A percentile compares a stretch with the other conserved stretches of the same genome.
Evolutionary conservation across 1,140 invertebrate genomes (phyloP).

Genomic region (Lasaia peninsularis): DNA sequence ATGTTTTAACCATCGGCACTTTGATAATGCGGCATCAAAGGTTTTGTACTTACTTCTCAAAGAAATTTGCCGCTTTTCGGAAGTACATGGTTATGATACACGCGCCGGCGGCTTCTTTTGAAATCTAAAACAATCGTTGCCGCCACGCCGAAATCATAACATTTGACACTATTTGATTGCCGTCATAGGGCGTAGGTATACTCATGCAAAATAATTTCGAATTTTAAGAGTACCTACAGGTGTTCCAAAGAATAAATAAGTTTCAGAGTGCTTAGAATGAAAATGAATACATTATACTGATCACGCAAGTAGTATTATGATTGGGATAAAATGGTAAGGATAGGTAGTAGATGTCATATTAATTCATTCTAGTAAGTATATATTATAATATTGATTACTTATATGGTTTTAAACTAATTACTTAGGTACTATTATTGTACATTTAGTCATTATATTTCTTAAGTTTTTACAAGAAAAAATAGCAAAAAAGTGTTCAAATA

Average conservation of each 20-base stretch:
- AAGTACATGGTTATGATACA: conserved; percentile 26
- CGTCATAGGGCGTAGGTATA: conserved; percentile 23
- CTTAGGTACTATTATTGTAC: conserved; percentile 24
- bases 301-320: conserved; percentile 24
- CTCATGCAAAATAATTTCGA: conserved; percentile 27
- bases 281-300: conserved; percentile 28
- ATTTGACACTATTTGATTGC: conserved; percentile 28
- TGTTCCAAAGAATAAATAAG: conserved; percentile 28
- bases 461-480: conserved; percentile 23
- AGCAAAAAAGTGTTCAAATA: conserved; percentile 23
- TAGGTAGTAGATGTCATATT: conserved; percentile 23
- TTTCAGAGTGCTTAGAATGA: conserved; percentile 26
- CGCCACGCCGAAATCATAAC: conserved; percentile 28
- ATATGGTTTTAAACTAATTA: conserved; percentile 25
- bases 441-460: conserved; percentile 23
- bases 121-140: conserved; percentile 27
- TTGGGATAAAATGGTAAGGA: conserved; percentile 24
- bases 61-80: conserved; percentile 25
- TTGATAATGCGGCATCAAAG: conserved; percentile 27
- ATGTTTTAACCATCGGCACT: conserved; percentile 27
- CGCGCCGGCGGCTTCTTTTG: conserved; percentile 24
- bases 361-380: conserved; percentile 25
- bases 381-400: conserved; percentile 24
- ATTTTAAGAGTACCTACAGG: conserved; percentile 26
- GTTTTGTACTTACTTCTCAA: conserved; percentile 23